A percentile compares a stretch with the other conserved stretches of the same genome.
phyloP scores from a whole-genome alignment of 2,113 vertebrate genomes.

The Sphaerodactylus townsendi region DNA sequence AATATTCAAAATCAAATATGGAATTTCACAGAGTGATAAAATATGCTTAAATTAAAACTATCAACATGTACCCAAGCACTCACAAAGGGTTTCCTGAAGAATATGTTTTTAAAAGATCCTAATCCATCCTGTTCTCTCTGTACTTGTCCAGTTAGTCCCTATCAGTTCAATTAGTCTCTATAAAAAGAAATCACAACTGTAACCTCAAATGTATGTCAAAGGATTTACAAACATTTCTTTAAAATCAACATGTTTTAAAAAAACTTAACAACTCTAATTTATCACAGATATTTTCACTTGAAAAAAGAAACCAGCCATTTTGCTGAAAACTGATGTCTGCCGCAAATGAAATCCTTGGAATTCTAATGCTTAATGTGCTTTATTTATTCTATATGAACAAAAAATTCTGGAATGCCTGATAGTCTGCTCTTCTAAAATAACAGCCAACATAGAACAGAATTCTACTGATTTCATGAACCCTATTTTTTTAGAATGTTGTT shows the following conservation, averaged over 20 bases:
- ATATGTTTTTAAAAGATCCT: not conserved
- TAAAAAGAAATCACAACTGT: not conserved
- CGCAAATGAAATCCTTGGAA: not conserved
- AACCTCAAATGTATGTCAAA: not conserved
- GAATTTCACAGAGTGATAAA: not conserved
- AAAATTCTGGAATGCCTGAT: not conserved
- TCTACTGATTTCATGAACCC: not conserved
- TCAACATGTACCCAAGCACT: too few species aligned
- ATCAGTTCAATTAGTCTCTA: not conserved
- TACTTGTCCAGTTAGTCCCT: not conserved
- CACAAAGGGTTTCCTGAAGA: too few species aligned
- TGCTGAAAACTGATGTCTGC: not conserved
- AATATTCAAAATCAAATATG: not conserved
- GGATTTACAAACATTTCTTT: not conserved
- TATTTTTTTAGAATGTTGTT: not conserved
- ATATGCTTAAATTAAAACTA: not conserved
- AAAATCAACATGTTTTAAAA: not conserved
- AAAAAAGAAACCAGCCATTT: not conserved
- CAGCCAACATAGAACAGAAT: not conserved
- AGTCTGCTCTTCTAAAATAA: not conserved
- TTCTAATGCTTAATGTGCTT: not conserved
- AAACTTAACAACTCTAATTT: not conserved
- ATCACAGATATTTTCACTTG: not conserved
- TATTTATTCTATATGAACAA: not conserved
- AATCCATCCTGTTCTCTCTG: not conserved